Percentiles rank a stretch among this genome's conserved stretches.
phyloP scores from a whole-genome alignment of 1,140 invertebrate genomes.

The Dolichoris vasculosae region DNA sequence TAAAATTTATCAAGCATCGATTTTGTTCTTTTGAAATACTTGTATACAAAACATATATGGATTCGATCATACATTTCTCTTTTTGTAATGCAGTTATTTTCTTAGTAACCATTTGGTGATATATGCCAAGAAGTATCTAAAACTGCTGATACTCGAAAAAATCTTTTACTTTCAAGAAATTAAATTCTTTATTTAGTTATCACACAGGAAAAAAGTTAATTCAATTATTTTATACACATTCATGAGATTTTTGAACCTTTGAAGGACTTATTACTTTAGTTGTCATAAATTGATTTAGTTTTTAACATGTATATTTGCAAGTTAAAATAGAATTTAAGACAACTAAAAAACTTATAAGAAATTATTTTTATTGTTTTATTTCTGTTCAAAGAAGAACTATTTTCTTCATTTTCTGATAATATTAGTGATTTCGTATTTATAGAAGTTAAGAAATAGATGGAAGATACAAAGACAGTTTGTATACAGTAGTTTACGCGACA shows the following conservation, averaged over 20 bases:
- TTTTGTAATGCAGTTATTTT: background rate
- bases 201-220: background rate
- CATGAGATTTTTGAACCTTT: background rate
- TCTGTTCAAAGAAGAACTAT: slow-evolving; percentile 35
- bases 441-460: slow-evolving; percentile 14
- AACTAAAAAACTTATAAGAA: background rate
- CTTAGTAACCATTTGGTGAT: background rate
- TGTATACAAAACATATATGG: too few relatives aligned
- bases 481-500: slow-evolving; percentile 1
- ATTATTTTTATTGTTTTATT: slow-evolving; percentile 34
- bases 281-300: background rate
- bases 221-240: background rate
- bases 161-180: background rate
- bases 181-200: background rate
- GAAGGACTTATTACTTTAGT: background rate
- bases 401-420: background rate
- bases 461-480: background rate
- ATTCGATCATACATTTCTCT: too few relatives aligned
- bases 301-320: background rate
- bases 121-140: background rate
- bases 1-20: too few relatives aligned
- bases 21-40: too few relatives aligned
- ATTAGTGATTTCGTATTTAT: background rate
- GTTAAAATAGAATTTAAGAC: background rate
- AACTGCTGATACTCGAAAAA: background rate